Evolutionary conservation across 1,140 invertebrate genomes (phyloP).

Genomic region (Saxidomus purpurata): DNA sequence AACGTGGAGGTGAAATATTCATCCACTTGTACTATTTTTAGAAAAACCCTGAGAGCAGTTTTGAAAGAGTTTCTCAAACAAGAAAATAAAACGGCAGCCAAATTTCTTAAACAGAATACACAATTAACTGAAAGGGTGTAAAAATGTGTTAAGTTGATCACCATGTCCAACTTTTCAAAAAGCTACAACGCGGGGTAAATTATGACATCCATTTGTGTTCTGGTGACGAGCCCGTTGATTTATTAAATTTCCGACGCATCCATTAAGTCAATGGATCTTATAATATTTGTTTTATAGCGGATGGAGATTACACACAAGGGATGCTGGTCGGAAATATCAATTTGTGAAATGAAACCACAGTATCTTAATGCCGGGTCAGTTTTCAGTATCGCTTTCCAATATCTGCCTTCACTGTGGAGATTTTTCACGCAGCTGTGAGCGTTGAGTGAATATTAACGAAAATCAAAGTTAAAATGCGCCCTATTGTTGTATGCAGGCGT

Average conservation of each 20-base stretch:
- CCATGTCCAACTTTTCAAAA: not conserved
- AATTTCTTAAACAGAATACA: no score
- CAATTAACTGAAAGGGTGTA: no score
- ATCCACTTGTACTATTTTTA: no score
- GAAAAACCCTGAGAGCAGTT: no score
- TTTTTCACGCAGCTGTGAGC: not conserved
- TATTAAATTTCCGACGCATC: constrained; percentile 3
- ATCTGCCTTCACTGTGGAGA: not conserved
- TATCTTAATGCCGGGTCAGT: not conserved
- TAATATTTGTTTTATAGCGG: constrained; percentile 8
- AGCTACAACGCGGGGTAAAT: not conserved
- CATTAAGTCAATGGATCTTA: not conserved
- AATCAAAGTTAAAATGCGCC: not conserved
- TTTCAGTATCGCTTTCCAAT: constrained; percentile 31
- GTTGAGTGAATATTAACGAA: not conserved
- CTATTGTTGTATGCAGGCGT: not conserved
- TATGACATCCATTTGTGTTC: not conserved
- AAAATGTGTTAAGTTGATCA: not conserved
- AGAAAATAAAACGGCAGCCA: no score
- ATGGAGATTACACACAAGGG: not conserved
- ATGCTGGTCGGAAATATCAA: not conserved
- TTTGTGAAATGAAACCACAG: not conserved
- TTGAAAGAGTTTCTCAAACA: no score
- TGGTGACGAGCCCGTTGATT: not conserved
- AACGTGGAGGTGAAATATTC: no score